Evolutionary conservation across 2,113 vertebrate species (phyloP).

Genomic region (Halichoerus grypus): DNA sequence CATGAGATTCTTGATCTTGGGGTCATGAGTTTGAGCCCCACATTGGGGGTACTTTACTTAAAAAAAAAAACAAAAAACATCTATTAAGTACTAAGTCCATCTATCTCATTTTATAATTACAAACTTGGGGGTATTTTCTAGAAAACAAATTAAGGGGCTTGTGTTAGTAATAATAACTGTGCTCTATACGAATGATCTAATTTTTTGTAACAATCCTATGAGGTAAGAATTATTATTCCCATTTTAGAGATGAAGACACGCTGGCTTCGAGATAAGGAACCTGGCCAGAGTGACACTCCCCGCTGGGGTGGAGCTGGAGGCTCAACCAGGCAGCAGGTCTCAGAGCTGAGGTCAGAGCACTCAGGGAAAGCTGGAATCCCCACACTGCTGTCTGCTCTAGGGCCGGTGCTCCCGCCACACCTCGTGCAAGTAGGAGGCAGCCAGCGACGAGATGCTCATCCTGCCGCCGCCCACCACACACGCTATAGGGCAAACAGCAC

Average conservation of each 20-base stretch:
- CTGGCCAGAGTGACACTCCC: not conserved
- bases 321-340: not conserved
- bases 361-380: rapidly evolving
- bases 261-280: not conserved
- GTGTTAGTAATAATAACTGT: not conserved
- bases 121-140: constrained; percentile 5
- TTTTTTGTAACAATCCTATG: not conserved
- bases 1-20: not conserved
- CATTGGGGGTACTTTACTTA: not conserved
- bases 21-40: not conserved
- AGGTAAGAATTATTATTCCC: constrained; percentile 38
- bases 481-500: rapidly evolving
- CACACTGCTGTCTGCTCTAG: rapidly evolving
- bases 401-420: not conserved
- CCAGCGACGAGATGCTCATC: rapidly evolving
- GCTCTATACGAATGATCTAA: not conserved
- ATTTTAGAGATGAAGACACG: not conserved
- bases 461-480: rapidly evolving
- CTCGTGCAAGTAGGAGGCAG: not conserved
- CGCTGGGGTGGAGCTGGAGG: not conserved
- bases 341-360: not conserved
- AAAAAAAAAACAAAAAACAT: not conserved
- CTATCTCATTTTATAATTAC: constrained; percentile 5
- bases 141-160: constrained; percentile 26
- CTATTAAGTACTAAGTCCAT: not conserved